A percentile compares a stretch with the other conserved stretches of the same genome.
phyloP scores from a whole-genome alignment of 2,797 vertebrate genomes.

The Tiaroga cobitis region DNA sequence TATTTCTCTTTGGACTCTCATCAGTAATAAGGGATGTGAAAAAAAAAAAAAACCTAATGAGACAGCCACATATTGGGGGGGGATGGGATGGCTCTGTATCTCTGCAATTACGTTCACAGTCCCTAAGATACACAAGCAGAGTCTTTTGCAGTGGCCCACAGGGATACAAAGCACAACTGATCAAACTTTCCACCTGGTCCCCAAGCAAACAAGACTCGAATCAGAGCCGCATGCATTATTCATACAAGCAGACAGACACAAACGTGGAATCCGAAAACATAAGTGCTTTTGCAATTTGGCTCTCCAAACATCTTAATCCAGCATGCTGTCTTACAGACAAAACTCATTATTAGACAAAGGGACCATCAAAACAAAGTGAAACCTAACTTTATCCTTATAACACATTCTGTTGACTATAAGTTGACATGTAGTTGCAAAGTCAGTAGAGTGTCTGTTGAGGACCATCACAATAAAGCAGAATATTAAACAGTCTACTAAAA shows the following conservation, averaged over 20 bases:
- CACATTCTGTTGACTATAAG: too few species aligned
- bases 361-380: too few species aligned
- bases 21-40: conserved; percentile 53
- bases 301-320: conserved; percentile 58
- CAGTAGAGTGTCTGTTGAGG: too few species aligned
- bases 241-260: conserved; percentile 55
- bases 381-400: too few species aligned
- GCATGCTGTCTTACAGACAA: conserved; percentile 50
- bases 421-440: too few species aligned
- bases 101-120: conserved; percentile 66
- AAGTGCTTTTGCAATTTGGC: conserved; percentile 66
- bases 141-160: conserved; percentile 54
- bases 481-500: too few species aligned
- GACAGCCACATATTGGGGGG: conserved; percentile 56
- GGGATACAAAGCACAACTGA: conserved; percentile 66
- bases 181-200: conserved; percentile 72
- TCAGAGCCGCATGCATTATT: conserved; percentile 71
- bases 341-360: conserved; percentile 14
- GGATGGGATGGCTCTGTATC: conserved; percentile 54
- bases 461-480: too few species aligned
- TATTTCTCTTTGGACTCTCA: conserved; percentile 49
- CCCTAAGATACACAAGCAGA: conserved; percentile 63
- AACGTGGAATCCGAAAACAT: conserved; percentile 41
- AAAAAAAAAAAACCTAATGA: conserved; percentile 64
- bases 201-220: conserved; percentile 70